Evolutionary conservation across 2,797 vertebrate genomes (phyloP), one percentile per base, ranked within the genome.

Genomic region (Argya squamiceps): DNA sequence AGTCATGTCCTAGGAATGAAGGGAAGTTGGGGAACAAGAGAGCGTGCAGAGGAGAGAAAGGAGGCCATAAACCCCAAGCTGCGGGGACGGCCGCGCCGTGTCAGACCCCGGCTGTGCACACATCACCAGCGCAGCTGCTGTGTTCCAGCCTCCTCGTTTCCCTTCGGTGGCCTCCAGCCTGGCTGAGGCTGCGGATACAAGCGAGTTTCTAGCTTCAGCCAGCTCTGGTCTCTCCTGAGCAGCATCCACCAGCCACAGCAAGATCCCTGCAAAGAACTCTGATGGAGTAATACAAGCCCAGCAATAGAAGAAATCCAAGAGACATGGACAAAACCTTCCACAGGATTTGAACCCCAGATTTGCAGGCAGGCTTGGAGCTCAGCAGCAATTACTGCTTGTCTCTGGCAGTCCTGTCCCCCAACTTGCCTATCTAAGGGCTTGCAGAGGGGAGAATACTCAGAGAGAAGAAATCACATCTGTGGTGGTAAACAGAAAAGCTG

Each of bases 1-100:
- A 87, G 77, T 96, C 95, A 95, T 32, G 52, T 94, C 67, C 91
- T 78, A 90, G 87, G 83, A 96, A 95, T 79, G 91, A 93, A 76
- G 74, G 49, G 89, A 95, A 92, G 81, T 91, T 59, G 30, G 74
- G 56, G 93, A 95, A 86, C 56, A 75, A 79, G 62, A 53, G 41
- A 63, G 47, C 0, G 2, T 5, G 46, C 58, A 60, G 44, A 50
- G 65, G 65, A 65, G 69, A 81, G 87, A 84, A 81, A 84, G 69
- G 65, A 84, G 74, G 76, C 91, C 77, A n/a, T 91, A 89, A 94
- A 96, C 69, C 14, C 62, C 89, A 56, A 64, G 39, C 41, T 8
- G 41, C 0, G 1, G 73, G 65, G 92, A 37, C 7, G 30, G 69
- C 93, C 71, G 84, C 0, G 4, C 44, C 9, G 6, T 69, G 67